Evolutionary conservation across 2,113 vertebrate species (phyloP).

Genomic region (Nannobrachium achirus): DNA sequence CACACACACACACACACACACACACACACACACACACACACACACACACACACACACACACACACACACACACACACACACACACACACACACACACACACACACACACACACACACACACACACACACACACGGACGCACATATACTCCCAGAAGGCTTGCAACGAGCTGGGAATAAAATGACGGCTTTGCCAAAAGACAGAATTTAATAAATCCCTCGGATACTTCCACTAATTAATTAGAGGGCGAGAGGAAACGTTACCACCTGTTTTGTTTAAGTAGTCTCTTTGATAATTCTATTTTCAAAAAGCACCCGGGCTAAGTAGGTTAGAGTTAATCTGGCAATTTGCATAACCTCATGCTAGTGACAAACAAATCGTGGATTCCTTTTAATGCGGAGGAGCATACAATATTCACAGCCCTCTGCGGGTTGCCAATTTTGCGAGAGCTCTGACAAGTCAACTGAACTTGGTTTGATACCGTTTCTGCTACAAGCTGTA

Average conservation of each 20-base stretch:
- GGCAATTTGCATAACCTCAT: conserved; percentile 69
- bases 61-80: conserved; percentile 18
- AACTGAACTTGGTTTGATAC: conserved; percentile 39
- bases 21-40: conserved; percentile 15
- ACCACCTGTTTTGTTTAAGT: conserved; percentile 75
- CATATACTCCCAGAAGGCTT: conserved; percentile 38
- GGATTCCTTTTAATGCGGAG: conserved; percentile 68
- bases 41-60: conserved; percentile 31
- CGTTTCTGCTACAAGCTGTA: conserved; percentile 25
- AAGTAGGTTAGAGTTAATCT: conserved; percentile 70
- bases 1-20: too few relatives aligned
- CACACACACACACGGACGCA: conserved; percentile 14
- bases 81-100: neutral
- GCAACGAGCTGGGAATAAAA: conserved; percentile 55
- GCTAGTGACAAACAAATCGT: conserved; percentile 64
- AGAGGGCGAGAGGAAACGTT: conserved; percentile 67
- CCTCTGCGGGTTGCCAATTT: conserved; percentile 40
- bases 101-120: neutral
- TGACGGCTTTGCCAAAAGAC: conserved; percentile 67
- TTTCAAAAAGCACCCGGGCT: conserved; percentile 64
- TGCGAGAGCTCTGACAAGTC: conserved; percentile 47
- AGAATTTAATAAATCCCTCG: conserved; percentile 79
- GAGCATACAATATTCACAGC: conserved; percentile 42
- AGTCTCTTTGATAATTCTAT: conserved; percentile 79
- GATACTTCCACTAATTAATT: conserved; percentile 74